Percentiles rank a stretch among this genome's conserved stretches.
phyloP scores from a whole-genome alignment of 2,113 vertebrate genomes.

The Lota lota region DNA sequence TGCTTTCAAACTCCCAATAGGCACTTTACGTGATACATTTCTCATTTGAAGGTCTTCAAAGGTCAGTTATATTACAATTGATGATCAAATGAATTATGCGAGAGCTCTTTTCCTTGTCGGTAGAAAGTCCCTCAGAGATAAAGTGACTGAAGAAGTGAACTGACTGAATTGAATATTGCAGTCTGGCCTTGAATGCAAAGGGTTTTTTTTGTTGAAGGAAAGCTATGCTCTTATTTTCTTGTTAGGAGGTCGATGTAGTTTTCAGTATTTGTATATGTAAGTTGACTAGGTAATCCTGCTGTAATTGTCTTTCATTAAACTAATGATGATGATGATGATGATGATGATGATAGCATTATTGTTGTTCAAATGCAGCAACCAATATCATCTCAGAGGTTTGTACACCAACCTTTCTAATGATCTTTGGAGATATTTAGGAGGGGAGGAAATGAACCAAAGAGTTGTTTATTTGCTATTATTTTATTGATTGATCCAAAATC shows the following conservation, averaged over 20 bases:
- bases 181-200: too few species aligned
- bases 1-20: neutral
- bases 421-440: too few species aligned
- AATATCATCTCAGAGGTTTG: neutral
- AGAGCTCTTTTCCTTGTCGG: neutral
- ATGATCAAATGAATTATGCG: neutral
- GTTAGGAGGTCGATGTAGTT: too few species aligned
- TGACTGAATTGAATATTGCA: too few species aligned
- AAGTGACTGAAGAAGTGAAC: too few species aligned
- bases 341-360: too few species aligned
- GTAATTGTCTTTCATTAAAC: too few species aligned
- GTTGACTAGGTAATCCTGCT: too few species aligned
- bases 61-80: neutral
- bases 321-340: too few species aligned
- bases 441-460: neutral
- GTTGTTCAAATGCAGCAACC: neutral
- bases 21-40: neutral
- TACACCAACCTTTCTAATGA: neutral
- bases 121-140: neutral
- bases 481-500: constrained; percentile 36
- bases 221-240: too few species aligned
- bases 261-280: too few species aligned
- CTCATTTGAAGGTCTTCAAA: neutral
- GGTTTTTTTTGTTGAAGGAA: too few species aligned
- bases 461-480: constrained; percentile 11